These are phyloP conservation scores for Notamacropus eugenii DNA, from an alignment of 2,797 vertebrate genomes.

Conservation along the genomic window DNA sequence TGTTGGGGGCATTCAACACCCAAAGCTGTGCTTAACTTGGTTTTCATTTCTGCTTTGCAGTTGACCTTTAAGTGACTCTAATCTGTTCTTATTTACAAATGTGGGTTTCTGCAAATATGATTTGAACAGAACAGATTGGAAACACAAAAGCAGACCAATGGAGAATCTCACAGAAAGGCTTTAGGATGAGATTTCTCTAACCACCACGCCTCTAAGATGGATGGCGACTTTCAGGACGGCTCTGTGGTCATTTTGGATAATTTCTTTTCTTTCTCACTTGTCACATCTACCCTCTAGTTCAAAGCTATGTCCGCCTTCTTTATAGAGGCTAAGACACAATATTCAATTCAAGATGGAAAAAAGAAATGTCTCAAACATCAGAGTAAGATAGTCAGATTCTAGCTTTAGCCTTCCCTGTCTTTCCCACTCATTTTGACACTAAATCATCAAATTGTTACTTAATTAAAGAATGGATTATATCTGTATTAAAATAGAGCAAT, in stretches of 20 bases:
- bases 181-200: background rate
- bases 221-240: background rate
- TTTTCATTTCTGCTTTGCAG: slow-evolving; percentile 48
- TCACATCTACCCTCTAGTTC: background rate
- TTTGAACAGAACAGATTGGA: slow-evolving; percentile 41
- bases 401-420: background rate
- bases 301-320: background rate
- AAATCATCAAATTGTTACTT: background rate
- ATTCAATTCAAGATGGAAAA: background rate
- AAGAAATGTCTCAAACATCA: background rate
- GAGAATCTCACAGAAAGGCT: background rate
- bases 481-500: background rate
- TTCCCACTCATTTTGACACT: background rate
- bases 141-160: background rate
- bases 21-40: slow-evolving; percentile 1
- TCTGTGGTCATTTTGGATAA: background rate
- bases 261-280: background rate
- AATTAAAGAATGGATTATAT: background rate
- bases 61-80: slow-evolving; percentile 58
- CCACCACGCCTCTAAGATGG: background rate
- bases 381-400: background rate
- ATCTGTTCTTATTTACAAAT: slow-evolving; percentile 66
- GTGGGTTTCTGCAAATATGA: slow-evolving; percentile 49
- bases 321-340: background rate
- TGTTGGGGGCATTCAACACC: background rate